Evolutionary conservation across 2,113 vertebrate genomes (phyloP), one percentile per base, ranked within the genome.

Genomic region (Piaya cayana): DNA sequence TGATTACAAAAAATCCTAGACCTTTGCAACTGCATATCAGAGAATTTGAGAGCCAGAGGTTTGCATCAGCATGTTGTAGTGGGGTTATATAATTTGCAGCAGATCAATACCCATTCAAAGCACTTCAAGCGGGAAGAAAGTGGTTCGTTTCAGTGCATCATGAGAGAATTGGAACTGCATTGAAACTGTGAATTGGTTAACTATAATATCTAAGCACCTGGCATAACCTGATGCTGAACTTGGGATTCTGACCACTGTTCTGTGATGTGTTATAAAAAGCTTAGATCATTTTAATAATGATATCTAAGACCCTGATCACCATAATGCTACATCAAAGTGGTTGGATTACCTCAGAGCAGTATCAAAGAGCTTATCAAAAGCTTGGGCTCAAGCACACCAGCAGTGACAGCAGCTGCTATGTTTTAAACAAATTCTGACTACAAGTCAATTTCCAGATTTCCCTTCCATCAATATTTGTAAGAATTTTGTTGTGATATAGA

Each of bases 361-460:
- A 97, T 95, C 95, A 98, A 96, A 97, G 96, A 95, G 77, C 83
- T 97, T 97, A 95, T 95, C 23, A 19, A 96, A 93, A 90, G 4
- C 88, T 89, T 60, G 34, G 32, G 83, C 92, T 96, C 50, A 67
- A 96, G 80, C 69, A 94, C 77, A 95, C 91, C 91, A 95, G 88
- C 91, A 80, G 23, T 88, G 79, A 96, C 34, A 96, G 92, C 94
- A 97, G 95, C 93, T 98, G 95, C 91, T 90, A 78, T 95, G 76
- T 97, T 96, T 98, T 96, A 96, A 82, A 45, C 83, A 95, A 72
- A 82, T 94, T 97, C 93, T 96, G 84, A 95, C 91, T 97, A 89
- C 88, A 95, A 92, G 89, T 96, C 93, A 53, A 77, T 96, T 96
- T 96, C 94, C 93, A 98, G 96, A 58, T 97, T 97, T 96, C 56